phyloP scores from a whole-genome alignment of 1,140 invertebrate genomes.

The Brachionus rubens region DNA sequence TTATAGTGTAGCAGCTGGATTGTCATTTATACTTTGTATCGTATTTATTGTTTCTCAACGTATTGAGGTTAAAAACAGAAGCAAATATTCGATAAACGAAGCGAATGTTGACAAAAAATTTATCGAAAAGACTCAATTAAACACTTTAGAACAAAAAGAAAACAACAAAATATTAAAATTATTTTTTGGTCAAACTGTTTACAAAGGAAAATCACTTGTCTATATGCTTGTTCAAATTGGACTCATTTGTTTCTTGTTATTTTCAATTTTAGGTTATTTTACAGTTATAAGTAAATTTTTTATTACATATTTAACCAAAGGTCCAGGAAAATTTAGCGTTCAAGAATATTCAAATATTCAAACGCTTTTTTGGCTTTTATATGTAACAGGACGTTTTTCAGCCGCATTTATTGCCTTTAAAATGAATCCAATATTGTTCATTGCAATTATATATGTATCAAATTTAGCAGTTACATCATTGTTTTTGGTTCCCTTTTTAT shows the following conservation, averaged over 20 bases:
- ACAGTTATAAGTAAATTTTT: slow-evolving; percentile 27
- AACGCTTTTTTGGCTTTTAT: slow-evolving; percentile 33
- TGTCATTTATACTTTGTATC: neutral
- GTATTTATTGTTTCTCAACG: neutral
- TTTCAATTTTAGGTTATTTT: slow-evolving; percentile 1
- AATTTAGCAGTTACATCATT: neutral
- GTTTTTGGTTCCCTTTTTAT: slow-evolving; percentile 21
- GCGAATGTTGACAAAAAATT: neutral
- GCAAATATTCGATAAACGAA: neutral
- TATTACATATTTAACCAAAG: slow-evolving; percentile 27
- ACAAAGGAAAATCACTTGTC: neutral
- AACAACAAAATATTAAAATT: neutral
- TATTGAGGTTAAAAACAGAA: neutral
- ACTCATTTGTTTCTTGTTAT: neutral
- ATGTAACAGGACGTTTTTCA: neutral
- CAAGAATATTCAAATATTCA: slow-evolving; percentile 5
- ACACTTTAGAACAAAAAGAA: neutral
- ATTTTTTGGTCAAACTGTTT: slow-evolving; percentile 17
- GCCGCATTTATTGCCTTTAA: slow-evolving; percentile 23
- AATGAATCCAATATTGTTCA: slow-evolving; percentile 24
- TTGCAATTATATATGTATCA: neutral
- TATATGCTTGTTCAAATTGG: slow-evolving; percentile 10
- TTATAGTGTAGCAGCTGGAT: neutral
- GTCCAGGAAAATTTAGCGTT: neutral
- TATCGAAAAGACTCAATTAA: neutral